Evolutionary conservation across 1,140 invertebrate species (phyloP), one percentile per base, ranked within the genome.

Genomic region (Thalassaphorura encarpata): DNA sequence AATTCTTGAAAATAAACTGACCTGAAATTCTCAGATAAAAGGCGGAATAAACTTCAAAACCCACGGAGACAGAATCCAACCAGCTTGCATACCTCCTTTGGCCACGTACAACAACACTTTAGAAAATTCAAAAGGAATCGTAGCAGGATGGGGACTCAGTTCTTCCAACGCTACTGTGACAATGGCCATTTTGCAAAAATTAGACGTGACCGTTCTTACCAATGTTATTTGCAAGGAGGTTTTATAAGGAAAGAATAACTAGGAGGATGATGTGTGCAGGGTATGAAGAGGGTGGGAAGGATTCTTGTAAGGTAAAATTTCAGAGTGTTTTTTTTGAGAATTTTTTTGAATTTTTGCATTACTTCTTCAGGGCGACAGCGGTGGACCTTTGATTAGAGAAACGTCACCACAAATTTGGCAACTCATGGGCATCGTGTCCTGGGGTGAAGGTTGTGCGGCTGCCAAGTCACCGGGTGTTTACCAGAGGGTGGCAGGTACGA

Each of bases 221-320:
- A 23, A 24, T 4, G 11, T 33, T 4, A 27, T 57, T 1, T 64
- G 63, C 27, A 59, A 54, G 33, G 19, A 2, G 1, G 51, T 61
- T 15, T n/a, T 61, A 52, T 33, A 42, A 57, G 31, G 45, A 53
- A 18, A 26, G 57, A 28, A 48, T 64, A 13, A 58, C 41, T n/a
- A 29, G 41, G 16, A 31, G 63, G 6, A 61, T 64, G 59, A 50
- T 64, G 47, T 64, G 63, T 45, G 63, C 59, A 28, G 63, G 63
- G n/a, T 60, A 36, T 28, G 41, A 54, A 41, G 59, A 64, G 36
- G 59, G 49, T 19, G 56, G 59, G 19, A 56, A 57, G 36, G 59
- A 64, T 50, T 49, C 56, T 28, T 64, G 63, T 43, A 64, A 63
- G 31, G 61, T 56, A 23, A 48, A 6, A 26, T 48, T 36, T 36